Base-by-base conservation (phyloP, 2,113 vertebrate genomes). In the Chinchilla lanigera region DNA sequence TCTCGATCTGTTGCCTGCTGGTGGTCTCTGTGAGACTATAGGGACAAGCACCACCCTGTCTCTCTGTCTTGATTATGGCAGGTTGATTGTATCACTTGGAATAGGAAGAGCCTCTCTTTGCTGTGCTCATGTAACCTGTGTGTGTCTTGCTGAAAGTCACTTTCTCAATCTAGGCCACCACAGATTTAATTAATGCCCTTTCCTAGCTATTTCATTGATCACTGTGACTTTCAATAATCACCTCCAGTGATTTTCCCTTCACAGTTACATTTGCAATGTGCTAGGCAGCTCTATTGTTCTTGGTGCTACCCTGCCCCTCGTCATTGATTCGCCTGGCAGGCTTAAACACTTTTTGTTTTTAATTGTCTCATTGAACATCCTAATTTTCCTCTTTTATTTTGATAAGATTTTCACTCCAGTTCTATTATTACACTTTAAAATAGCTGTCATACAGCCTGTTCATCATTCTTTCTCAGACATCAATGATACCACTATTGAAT, bases 101-200 rank as follows among this genome's bases (percentile, higher is more conserved):
- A 44, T 14, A 78, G 67, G 22, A 67, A 7, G 22, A 26, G 33
- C 22, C 38, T 78, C 2, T 73, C 60, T 89, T 96, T 41, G 38
- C 61, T 85, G 77, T 35, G 28, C 13, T 92, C 77, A 61, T 56
- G 22, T 19, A 73, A 73, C 3, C 17, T 80, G 54, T 13, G 26
- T 38, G 9, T 41, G 41, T 41, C 56, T 77, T 90, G 26, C 56
- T 97, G 56, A 89, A 84, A 93, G 89, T 96, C 61, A 92, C 44
- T 69, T 94, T 93, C 38, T 94, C 73, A n/a, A 30, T 88, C 41
- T 77, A 78, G 86, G 78, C 73, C 56, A 93, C 24, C 28, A 89
- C 2, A 33, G 33, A 96, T 97, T 89, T 97, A 95, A 95, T 92
- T 97, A 95, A 96, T 95, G 89, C 14, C 89, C 86, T 90, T 91